Base-by-base conservation (phyloP, 2,797 vertebrate species). In the Labroides dimidiatus region DNA sequence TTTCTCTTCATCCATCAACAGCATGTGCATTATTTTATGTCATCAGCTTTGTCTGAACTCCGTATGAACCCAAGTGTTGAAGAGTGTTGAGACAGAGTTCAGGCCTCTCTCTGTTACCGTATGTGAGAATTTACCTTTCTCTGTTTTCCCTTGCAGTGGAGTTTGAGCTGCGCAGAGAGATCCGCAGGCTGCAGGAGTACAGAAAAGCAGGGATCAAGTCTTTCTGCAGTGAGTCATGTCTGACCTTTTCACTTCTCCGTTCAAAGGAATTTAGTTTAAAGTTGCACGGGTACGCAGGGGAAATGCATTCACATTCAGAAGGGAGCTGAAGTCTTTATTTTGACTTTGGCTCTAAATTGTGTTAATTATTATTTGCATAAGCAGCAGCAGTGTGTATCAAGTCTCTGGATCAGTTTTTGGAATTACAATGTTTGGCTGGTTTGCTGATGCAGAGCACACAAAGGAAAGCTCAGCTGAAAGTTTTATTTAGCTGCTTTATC, bases 141-240 rank as follows among this genome's bases (percentile, higher is more conserved):
- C 51, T 79, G 47, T 11, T 64, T 71, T 37, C 66, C 20, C 61
- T 79, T 82, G 41, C 91, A 99, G 98, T 99, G 93, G 98, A 99
- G 89, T 98, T 98, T 90, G 98, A 99, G 87, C 94, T 99, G 87
- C 93, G 96, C 72, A 95, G 94, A 69, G 98, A 99, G 92, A 98
- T 99, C 84, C 93, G 85, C 84, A 84, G 96, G 37, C 94, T 99
- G 16, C 96, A 99, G 91, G 97, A 99, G 81, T 99, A 98, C 91
- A 94, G 97, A 86, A 93, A 89, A 72, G 96, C 96, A 54, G 97
- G 98, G 65, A 96, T 99, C 93, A 97, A 96, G 91, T 97, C 95
- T 70, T 99, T 99, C 92, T 97, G 96, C 84, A 97, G 98, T 99
- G 93, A 97, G 96, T 96, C 84, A 12, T 17, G 6, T 64, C 57